Percentiles rank a stretch among this genome's conserved stretches.
phyloP scores from a whole-genome alignment of 1,140 invertebrate genomes.

The Octopus bimaculoides region DNA sequence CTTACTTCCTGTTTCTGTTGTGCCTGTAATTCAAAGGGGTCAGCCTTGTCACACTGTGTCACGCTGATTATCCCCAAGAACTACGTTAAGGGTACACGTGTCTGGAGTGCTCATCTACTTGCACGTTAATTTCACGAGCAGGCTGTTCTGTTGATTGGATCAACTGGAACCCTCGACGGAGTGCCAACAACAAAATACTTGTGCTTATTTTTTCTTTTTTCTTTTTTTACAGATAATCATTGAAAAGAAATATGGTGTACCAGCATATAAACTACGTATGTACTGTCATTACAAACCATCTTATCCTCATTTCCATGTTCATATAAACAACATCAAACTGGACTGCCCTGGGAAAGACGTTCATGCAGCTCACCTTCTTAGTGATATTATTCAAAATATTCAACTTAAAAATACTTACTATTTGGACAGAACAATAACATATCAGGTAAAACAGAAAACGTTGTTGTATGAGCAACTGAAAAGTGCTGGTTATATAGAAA shows the following conservation, averaged over 20 bases:
- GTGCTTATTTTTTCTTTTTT: background rate
- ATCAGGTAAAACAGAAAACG: slow-evolving; percentile 52
- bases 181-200: too few species aligned
- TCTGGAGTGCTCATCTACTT: too few species aligned
- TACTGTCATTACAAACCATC: slow-evolving; percentile 96
- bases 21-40: too few species aligned
- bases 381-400: slow-evolving; percentile 88
- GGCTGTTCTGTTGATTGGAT: too few species aligned
- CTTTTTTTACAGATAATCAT: slow-evolving; percentile 69
- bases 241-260: slow-evolving; percentile 74
- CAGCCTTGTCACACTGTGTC: too few species aligned
- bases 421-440: slow-evolving; percentile 70
- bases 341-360: slow-evolving; percentile 75
- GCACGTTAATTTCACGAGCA: too few species aligned
- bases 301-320: slow-evolving; percentile 94
- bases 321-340: slow-evolving; percentile 82
- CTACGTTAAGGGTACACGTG: too few species aligned
- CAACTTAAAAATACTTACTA: slow-evolving; percentile 81
- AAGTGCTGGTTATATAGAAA: slow-evolving; percentile 39
- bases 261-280: slow-evolving; percentile 68
- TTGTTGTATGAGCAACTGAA: slow-evolving; percentile 44
- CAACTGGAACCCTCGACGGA: too few species aligned
- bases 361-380: slow-evolving; percentile 82
- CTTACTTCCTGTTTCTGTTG: too few species aligned
- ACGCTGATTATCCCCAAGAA: too few species aligned